Evolutionary conservation across 2,888 invertebrate genomes (phyloP), one percentile per base, ranked within the genome.

Genomic region (Pediacus dermestoides): DNA sequence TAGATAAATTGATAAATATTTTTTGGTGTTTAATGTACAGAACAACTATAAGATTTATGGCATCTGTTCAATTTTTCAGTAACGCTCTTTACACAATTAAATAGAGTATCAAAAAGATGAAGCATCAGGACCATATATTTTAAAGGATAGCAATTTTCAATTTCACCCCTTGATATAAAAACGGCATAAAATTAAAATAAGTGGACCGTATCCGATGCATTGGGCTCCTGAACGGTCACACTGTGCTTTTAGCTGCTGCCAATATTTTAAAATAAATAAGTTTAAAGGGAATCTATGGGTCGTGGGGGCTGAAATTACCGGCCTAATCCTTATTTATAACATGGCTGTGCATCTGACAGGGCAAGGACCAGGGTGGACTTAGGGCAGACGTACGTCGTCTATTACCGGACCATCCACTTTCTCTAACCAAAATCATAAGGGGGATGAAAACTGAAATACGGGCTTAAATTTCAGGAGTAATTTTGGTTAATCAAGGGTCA

Each of bases 241-340:
- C 53, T 40, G 48, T 50, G 63, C 60, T 61, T 62, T 60, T 55
- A 60, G 60, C 53, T 61, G 55, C 56, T 61, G 63, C 60, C 70
- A 63, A 70, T 70, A 70, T 70, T 70, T 70, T 69, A 69, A 69
- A 70, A 69, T 70, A 69, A 70, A 69, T 69, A 69, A 67, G 64
- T 68, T 67, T 68, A 67, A 67, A 64, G 68, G 68, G 68, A 68
- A 28, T 28, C 4, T 66, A 64, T 63, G 23, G n/a, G 23, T 23
- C n/a, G 12, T 12, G 58, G 67, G 68, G 65, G 62, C 60, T 63
- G 62, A 67, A 67, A 67, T 67, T 67, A 66, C 50, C 57, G 23
- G 62, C 60, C 63, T 70, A 70, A 70, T 70, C 68, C 68, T 70
- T 70, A 70, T 70, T 70, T 70, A 70, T 70, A 67, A 65, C 67